Evolutionary conservation across 2,888 invertebrate species (phyloP).

Genomic region (Aspidiotus rigidus): DNA sequence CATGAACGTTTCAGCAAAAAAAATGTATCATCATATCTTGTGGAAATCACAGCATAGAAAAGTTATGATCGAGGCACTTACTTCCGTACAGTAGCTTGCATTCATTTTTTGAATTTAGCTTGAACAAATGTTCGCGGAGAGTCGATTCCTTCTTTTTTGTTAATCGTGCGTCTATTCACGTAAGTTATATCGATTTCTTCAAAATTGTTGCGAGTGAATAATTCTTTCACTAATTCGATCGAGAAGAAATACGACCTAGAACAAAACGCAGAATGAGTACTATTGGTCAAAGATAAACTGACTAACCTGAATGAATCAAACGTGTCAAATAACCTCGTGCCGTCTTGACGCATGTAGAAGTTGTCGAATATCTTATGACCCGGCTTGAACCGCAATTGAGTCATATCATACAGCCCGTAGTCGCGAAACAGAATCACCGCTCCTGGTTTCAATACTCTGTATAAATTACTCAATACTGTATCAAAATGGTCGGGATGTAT

Average conservation of each 20-base stretch:
- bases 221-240: constrained; percentile 54
- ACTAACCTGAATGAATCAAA: not conserved
- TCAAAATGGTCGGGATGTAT: constrained; percentile 78
- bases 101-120: constrained; percentile 61
- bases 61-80: not conserved
- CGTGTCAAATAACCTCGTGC: constrained; percentile 58
- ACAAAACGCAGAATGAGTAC: constrained; percentile 37
- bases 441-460: constrained; percentile 56
- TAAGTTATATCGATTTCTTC: constrained; percentile 60
- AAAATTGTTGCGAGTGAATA: constrained; percentile 65
- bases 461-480: constrained; percentile 55
- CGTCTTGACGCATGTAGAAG: constrained; percentile 93
- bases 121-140: constrained; percentile 90
- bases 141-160: constrained; percentile 82
- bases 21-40: constrained; percentile 7
- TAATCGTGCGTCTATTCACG: constrained; percentile 78
- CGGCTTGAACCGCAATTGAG: constrained; percentile 84
- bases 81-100: not conserved
- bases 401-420: constrained; percentile 92
- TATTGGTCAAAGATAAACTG: not conserved
- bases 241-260: constrained; percentile 72
- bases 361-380: constrained; percentile 87
- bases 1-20: not conserved
- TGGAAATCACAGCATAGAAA: not conserved
- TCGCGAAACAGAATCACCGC: constrained; percentile 82